Base-by-base conservation (phyloP, 2,113 vertebrate genomes). In the Dicaeum eximium region DNA sequence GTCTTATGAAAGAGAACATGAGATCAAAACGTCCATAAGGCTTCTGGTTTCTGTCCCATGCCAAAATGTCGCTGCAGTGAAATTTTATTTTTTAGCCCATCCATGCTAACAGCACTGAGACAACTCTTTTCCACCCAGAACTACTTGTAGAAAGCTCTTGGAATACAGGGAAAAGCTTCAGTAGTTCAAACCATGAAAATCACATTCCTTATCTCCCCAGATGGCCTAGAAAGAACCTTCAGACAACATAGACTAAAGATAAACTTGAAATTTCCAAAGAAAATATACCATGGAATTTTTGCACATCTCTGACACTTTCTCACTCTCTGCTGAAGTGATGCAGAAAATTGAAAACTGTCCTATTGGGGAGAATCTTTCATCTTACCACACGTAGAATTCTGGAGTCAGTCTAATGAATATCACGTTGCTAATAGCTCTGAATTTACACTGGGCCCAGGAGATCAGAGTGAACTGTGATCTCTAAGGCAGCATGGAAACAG, bases 221-320 rank as follows among this genome's bases (percentile, higher is more conserved):
- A 97, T 96, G 94, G 84, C 90, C 71, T 96, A 96, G 90, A 95
- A 96, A 96, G 48, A 97, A 94, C 65, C 70, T 92, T 93, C 93
- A 97, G 96, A 94, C 48, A 94, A 74, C 74, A 94, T 47, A 96
- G 74, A 93, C 81, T 88, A 88, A 95, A 97, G 88, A 97, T 80
- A 96, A 93, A 88, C 11, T 92, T 97, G 78, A 96, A 93, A 96
- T 97, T 97, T 97, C 94, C 82, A 95, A 95, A 96, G 97, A 96
- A 98, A 97, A 96, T 88, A 96, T 93, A 80, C 85, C 24, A 44
- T 37, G 87, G 90, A 97, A 94, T 96, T 97, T 92, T 97, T 92
- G 84, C 79, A 96, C 70, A 95, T 97, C 86, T 91, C 79, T 93
- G 88, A 56, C 64, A 85, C 81, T 98, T 91, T 93, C 82, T 96